Percentiles rank a stretch among this genome's conserved stretches.
Conservation (phyloP, 92 coral and sea anemone genomes). For the Palythoa caribaeorum region DNA sequence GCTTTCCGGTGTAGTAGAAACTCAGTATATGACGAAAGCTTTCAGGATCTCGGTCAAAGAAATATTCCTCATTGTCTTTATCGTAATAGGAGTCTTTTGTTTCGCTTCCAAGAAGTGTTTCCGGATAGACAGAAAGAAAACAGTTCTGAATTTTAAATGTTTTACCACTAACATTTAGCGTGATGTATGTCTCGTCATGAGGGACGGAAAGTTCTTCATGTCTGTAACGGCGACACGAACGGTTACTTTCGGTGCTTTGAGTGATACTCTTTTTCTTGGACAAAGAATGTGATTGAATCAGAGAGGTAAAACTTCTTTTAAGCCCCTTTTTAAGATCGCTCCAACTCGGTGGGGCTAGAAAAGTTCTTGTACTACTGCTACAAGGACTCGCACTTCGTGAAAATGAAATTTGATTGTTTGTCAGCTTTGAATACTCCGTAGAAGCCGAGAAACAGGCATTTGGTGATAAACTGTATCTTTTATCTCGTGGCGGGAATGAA, state of each 20-base stretch:
- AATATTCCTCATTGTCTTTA: conserved; percentile 60
- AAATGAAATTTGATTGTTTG: background rate
- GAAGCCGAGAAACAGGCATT: background rate
- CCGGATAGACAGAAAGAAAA: conserved; percentile 78
- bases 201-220: conserved; percentile 68
- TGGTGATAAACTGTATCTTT: background rate
- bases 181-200: conserved; percentile 63
- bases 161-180: conserved; percentile 78
- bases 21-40: conserved; percentile 86
- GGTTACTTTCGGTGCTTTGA: background rate
- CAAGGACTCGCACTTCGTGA: background rate
- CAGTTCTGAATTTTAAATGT: conserved; percentile 75
- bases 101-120: conserved; percentile 75
- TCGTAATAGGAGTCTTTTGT: conserved; percentile 68
- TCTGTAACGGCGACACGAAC: conserved; percentile 23
- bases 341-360: conserved; percentile 16
- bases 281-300: conserved; percentile 63
- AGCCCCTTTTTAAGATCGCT: conserved; percentile 7
- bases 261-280: conserved; percentile 47
- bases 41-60: conserved; percentile 90
- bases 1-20: conserved; percentile 80
- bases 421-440: background rate
- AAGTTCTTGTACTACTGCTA: conserved; percentile 29
- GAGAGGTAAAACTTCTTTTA: conserved; percentile 65
- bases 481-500: background rate